phyloP scores from a whole-genome alignment of 2,113 vertebrate genomes.

The Speoplatyrhinus poulsoni region DNA sequence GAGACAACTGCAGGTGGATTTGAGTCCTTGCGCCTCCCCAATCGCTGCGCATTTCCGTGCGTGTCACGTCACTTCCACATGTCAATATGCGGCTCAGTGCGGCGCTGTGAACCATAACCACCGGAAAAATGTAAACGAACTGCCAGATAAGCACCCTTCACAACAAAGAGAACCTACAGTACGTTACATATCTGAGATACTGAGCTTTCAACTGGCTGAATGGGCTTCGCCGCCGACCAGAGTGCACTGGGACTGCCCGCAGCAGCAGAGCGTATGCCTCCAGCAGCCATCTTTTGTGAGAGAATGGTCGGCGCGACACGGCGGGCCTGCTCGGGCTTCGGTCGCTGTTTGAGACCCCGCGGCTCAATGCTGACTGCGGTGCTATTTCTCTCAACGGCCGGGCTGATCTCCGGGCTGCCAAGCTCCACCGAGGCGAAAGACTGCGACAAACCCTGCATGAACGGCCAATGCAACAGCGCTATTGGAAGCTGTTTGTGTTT shows the following conservation, averaged over 20 bases:
- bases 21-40: conserved; percentile 5
- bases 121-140: conserved; percentile 69
- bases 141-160: conserved; percentile 17
- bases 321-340: conserved; percentile 67
- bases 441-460: conserved; percentile 90
- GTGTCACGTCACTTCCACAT: conserved; percentile 74
- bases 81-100: conserved; percentile 74
- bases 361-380: conserved; percentile 42
- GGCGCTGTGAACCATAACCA: conserved; percentile 61
- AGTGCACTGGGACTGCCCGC: neutral
- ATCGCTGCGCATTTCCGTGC: conserved; percentile 68
- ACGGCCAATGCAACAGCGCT: conserved; percentile 84
- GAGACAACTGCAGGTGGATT: neutral
- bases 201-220: neutral
- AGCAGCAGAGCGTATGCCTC: conserved; percentile 40
- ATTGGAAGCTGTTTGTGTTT: conserved; percentile 87
- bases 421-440: conserved; percentile 80
- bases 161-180: neutral
- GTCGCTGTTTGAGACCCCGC: conserved; percentile 47
- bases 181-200: neutral
- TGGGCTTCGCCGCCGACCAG: neutral
- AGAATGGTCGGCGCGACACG: conserved; percentile 72
- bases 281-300: conserved; percentile 72
- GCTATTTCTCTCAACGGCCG: conserved; percentile 58
- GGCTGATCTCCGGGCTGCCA: conserved; percentile 66